A percentile compares a stretch with the other conserved stretches of the same genome.
Conservation (phyloP, 2,797 vertebrate species). For the Eurystomus glaucurus region DNA sequence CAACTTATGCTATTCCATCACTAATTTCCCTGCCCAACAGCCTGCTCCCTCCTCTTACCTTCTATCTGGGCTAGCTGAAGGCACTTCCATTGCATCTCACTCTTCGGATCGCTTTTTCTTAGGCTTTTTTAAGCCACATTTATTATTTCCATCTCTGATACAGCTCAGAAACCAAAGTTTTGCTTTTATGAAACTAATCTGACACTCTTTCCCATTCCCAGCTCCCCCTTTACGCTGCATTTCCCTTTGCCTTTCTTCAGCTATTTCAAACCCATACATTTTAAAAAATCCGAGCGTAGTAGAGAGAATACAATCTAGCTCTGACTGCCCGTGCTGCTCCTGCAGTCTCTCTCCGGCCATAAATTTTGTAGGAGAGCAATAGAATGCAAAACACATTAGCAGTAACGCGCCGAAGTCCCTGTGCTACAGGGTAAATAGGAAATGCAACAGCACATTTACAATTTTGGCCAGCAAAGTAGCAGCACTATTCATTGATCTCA, state of each 20-base stretch:
- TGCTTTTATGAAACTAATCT: not conserved
- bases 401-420: not conserved
- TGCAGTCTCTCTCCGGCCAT: constrained; percentile 46
- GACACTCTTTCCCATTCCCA: not conserved
- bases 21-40: not conserved
- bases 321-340: not conserved
- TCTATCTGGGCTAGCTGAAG: not conserved
- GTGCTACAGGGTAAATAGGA: constrained; percentile 71
- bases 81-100: not conserved
- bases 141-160: not conserved
- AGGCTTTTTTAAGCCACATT: not conserved
- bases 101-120: not conserved
- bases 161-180: not conserved
- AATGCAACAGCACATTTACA: constrained; percentile 70
- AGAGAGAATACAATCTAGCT: not conserved
- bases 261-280: not conserved
- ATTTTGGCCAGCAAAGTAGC: constrained; percentile 63
- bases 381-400: constrained; percentile 74
- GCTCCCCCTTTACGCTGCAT: not conserved
- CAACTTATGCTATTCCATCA: fast-evolving
- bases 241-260: not conserved
- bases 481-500: constrained; percentile 71
- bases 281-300: not conserved
- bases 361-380: constrained; percentile 71
- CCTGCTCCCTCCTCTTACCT: not conserved